Evolutionary conservation across 2,113 vertebrate species (phyloP).

Genomic region (Petrocephalus microphthalmus): DNA sequence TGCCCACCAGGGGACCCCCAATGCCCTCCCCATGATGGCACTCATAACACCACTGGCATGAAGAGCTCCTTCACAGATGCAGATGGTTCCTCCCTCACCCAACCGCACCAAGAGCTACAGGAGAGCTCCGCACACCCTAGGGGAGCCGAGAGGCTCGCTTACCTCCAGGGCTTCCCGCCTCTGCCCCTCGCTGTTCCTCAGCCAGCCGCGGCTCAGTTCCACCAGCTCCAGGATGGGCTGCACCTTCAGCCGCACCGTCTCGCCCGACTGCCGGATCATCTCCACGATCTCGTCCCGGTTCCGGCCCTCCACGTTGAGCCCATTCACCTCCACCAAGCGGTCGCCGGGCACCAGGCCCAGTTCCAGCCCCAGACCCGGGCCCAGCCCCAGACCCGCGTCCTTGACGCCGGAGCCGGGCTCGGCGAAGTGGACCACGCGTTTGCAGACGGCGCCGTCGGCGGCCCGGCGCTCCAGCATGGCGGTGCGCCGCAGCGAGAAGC

Average conservation of each 20-base stretch:
- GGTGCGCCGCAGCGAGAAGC: slow-evolving; percentile 87
- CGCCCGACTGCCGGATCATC: slow-evolving; percentile 94
- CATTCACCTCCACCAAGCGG: slow-evolving; percentile 88
- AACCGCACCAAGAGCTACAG: not conserved
- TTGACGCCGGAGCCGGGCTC: slow-evolving; percentile 84
- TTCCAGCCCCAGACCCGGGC: slow-evolving; percentile 69
- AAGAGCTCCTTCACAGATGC: not conserved
- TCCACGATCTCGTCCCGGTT: slow-evolving; percentile 93
- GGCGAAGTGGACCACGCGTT: slow-evolving; percentile 85
- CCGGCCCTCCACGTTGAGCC: slow-evolving; percentile 83
- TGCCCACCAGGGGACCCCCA: not conserved
- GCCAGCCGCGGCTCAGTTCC: slow-evolving; percentile 86
- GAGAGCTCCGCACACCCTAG: not conserved
- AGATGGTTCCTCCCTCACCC: not conserved
- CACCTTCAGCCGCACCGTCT: slow-evolving; percentile 83
- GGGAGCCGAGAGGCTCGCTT: slow-evolving; percentile 53
- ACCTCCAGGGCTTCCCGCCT: slow-evolving; percentile 68
- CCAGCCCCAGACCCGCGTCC: slow-evolving; percentile 77
- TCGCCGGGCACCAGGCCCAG: slow-evolving; percentile 89
- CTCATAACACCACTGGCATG: not conserved
- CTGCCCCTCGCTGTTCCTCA: slow-evolving; percentile 63
- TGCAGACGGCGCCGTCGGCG: slow-evolving; percentile 70
- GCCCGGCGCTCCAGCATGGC: slow-evolving; percentile 83
- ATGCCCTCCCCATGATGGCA: not conserved
- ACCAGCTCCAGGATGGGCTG: slow-evolving; percentile 92